Evolutionary conservation across 1,140 invertebrate species (phyloP).

Genomic region (Schlechtendalia chinensis): DNA sequence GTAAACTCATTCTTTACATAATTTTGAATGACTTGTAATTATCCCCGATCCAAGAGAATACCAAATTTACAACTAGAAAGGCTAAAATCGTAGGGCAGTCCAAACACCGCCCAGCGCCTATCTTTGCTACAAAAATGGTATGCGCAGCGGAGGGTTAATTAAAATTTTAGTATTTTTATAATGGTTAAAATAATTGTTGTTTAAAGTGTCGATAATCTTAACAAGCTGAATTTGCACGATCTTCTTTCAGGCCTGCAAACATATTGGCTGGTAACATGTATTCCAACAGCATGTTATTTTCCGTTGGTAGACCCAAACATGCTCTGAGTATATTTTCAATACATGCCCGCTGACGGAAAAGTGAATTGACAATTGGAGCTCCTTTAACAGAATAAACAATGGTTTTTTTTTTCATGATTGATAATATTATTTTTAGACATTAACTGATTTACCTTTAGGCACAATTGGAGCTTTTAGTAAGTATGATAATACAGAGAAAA

Average conservation of each 20-base stretch:
- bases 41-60: too few relatives aligned
- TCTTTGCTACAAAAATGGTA: too few relatives aligned
- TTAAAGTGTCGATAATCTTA: not conserved
- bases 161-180: too few relatives aligned
- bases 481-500: slow-evolving; percentile 80
- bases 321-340: slow-evolving; percentile 89
- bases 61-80: too few relatives aligned
- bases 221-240: not conserved
- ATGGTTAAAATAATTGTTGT: slow-evolving; percentile 34
- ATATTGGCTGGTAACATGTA: slow-evolving; percentile 58
- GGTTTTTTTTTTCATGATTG: not conserved
- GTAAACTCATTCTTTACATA: too few relatives aligned
- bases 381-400: slow-evolving; percentile 54
- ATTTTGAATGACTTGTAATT: too few relatives aligned
- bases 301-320: slow-evolving; percentile 77
- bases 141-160: too few relatives aligned
- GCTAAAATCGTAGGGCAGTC: too few relatives aligned
- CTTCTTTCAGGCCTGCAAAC: slow-evolving; percentile 33
- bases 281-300: slow-evolving; percentile 78
- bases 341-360: slow-evolving; percentile 80
- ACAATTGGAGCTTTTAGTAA: slow-evolving; percentile 82
- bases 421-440: slow-evolving; percentile 1
- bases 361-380: slow-evolving; percentile 86
- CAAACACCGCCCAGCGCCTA: too few relatives aligned
- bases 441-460: slow-evolving; percentile 58